phyloP scores from a whole-genome alignment of 2,888 invertebrate species.

The Endotricha flammealis region DNA sequence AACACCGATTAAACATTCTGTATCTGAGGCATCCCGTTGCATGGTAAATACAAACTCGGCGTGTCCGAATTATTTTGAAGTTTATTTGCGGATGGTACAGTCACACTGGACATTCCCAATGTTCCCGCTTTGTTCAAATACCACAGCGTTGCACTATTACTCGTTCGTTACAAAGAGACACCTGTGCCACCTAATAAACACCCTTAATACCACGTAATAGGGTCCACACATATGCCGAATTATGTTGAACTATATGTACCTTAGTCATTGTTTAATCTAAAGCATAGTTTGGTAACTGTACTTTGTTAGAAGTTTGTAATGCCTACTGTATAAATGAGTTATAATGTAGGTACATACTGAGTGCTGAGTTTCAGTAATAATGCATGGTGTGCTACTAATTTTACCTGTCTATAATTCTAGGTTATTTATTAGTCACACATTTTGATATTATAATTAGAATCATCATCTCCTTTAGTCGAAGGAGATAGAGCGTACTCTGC shows the following conservation, averaged over 20 bases:
- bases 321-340: not conserved
- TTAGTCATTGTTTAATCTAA: conserved; percentile 20
- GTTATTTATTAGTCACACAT: too few relatives aligned
- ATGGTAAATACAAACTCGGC: too few relatives aligned
- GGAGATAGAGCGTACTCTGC: too few relatives aligned
- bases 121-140: conserved; percentile 20
- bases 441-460: too few relatives aligned
- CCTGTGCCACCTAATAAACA: conserved; percentile 6
- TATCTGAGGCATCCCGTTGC: too few relatives aligned
- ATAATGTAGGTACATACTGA: not conserved
- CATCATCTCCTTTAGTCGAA: too few relatives aligned
- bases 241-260: conserved; percentile 9
- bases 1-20: too few relatives aligned
- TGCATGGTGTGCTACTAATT: not conserved
- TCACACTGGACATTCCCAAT: conserved; percentile 16
- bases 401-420: too few relatives aligned
- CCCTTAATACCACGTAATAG: conserved; percentile 10
- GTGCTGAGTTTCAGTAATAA: not conserved
- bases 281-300: conserved; percentile 20
- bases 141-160: conserved; percentile 18
- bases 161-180: conserved; percentile 17
- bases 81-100: conserved; percentile 6
- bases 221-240: conserved; percentile 9
- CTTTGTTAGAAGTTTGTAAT: conserved; percentile 10
- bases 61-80: conserved; percentile 5